Evolutionary conservation across 2,888 invertebrate genomes (phyloP), one percentile per base, ranked within the genome.

Genomic region (Eurytoma adleriae): DNA sequence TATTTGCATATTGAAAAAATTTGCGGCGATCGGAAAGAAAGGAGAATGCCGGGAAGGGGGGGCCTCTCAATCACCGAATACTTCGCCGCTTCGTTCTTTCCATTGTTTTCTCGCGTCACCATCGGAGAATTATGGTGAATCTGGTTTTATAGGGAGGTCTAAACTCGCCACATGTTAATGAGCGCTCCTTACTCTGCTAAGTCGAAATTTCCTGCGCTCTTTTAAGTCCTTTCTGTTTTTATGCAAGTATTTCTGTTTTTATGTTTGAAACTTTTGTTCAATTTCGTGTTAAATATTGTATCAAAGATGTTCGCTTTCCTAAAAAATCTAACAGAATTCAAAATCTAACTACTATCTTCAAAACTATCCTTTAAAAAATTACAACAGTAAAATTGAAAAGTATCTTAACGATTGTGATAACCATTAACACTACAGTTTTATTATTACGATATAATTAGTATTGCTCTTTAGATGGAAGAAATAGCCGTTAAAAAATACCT

Each of bases 1-100:
- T 67, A 81, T 81, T 81, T 81, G 74, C 81, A 81, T 81, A 78
- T 81, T 81, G 78, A 78, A 78, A 81, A 81, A 74, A 74, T 77
- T 30, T 56, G 67, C 61, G 72, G 18, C 56, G 61, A n/a, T 69
- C 57, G 67, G 30, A 68, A 30, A 54, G 54, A 57, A 27, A 48
- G 48, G 54, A 62, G 24, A 24, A 12, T 5, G 24, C 13, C 56
- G 48, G 54, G 27, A 61, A 52, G 14, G 64, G 62, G 24, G 48
- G n/a, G 48, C 62, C 73, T 64, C 80, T 81, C 80, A 73, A 81
- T 78, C 80, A 81, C 78, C 57, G 48, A 71, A 56, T 79, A 79
- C 66, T 72, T 78, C 69, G 70, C 74, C 68, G 78, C 75, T 73
- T 72, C 54, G 62, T 64, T 81, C 62, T 72, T 64, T 68, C 40